Base-by-base conservation (phyloP, 1,140 invertebrate species). In the Drosophila ercepeae region DNA sequence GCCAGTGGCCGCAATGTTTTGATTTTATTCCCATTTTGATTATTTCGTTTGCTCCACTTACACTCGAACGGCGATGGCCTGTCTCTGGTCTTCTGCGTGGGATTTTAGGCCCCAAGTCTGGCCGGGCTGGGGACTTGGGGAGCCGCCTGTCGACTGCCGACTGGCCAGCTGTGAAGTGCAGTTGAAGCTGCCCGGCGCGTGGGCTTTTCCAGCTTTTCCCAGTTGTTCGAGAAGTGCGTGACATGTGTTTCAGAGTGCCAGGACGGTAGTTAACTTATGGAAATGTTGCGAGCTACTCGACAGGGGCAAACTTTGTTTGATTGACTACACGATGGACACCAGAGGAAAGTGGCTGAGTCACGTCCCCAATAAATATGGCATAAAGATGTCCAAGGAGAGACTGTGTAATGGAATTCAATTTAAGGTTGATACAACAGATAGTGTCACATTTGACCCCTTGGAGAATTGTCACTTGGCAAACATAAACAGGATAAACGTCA, bases 21-120 rank as follows among this genome's bases (percentile, higher is more conserved):
- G 72, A 84, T 84, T 84, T 82, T 74, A 82, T 82, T 83, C 78
- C 52, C 78, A 77, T 82, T 82, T 84, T 72, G 81, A 83, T 84
- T 84, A 83, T 83, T 78, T 84, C 63, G 48, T 55, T 54, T 52
- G 71, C 51, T 81, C 67, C 78, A 81, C 81, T 79, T 86, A 71
- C 49, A 55, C 39, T 42, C 16, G 44, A 41, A 58, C 60, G 53
- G 50, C 45, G 32, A 13, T 60, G 41, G 27, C 52, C 45, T 16
- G 41, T 29, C 25, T 49, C 19, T n/a, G 21, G 27, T 39, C 49
- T 54, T 41, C 16, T 50, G 49, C 49, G 67, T 76, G 45, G 63
- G 64, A 18, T 57, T 51, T 25, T 27, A 21, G 27, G 39, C 44
- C 46, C 41, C 16, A 13, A 29, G 14, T 32, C 9, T 27, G 67